Percentiles rank a stretch among this genome's conserved stretches.
These are phyloP conservation scores for Ichneumoninae sp. DNA, from an alignment of 2,888 invertebrate species.

Conservation along the genomic window DNA sequence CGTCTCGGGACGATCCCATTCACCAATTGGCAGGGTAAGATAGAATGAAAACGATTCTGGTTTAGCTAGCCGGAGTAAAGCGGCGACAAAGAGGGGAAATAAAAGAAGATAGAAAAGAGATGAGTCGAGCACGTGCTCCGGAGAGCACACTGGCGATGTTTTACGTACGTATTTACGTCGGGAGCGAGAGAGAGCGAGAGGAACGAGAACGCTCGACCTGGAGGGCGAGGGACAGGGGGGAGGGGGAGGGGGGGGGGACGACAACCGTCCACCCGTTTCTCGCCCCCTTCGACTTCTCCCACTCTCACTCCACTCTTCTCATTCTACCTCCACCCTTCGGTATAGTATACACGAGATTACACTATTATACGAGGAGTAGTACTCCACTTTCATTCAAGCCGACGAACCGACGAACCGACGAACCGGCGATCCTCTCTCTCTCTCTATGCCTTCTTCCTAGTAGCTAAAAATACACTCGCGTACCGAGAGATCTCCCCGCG, in stretches of 20 bases:
- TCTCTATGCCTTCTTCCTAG: constrained; percentile 29
- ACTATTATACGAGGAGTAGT: constrained; percentile 71
- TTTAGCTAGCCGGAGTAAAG: constrained; percentile 1
- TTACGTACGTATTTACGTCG: constrained; percentile 52
- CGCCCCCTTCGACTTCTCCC: constrained; percentile 65
- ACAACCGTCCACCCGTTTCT: constrained; percentile 52
- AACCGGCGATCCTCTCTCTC: constrained; percentile 44
- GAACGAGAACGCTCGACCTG: constrained; percentile 35
- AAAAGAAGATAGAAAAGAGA: constrained; percentile 53
- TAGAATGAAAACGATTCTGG: constrained; percentile 16
- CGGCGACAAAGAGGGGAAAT: constrained; percentile 35
- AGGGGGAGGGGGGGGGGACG: constrained; percentile 58
- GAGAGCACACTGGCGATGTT: constrained; percentile 61
- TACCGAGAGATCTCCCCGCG: constrained; percentile 25
- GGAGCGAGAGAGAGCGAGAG: constrained; percentile 41
- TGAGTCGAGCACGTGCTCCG: constrained; percentile 55
- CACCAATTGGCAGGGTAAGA: constrained; percentile 11
- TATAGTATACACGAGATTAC: constrained; percentile 59
- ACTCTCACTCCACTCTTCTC: constrained; percentile 68
- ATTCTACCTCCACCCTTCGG: constrained; percentile 64
- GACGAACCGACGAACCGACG: constrained; percentile 74
- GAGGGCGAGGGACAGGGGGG: constrained; percentile 53
- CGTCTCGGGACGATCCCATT: background rate
- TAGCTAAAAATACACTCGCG: constrained; percentile 47
- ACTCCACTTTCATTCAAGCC: constrained; percentile 83